Conservation (phyloP, 1,140 invertebrate genomes). For the Harlomillsia oculata region DNA sequence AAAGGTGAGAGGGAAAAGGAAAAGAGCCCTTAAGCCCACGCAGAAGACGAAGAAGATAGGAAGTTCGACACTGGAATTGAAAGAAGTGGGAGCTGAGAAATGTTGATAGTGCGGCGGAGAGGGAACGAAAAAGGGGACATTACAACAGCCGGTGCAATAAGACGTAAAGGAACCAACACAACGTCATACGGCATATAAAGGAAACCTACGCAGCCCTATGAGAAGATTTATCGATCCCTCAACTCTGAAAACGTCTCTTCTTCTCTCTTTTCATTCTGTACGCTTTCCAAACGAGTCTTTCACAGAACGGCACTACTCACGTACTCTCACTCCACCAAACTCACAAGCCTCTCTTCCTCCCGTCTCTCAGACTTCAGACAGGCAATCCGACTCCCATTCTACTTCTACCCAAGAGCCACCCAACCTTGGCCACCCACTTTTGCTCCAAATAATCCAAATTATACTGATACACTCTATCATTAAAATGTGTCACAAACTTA, state of each 20-base stretch:
- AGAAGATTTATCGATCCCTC: constrained; percentile 24
- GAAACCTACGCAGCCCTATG: neutral
- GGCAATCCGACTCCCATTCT: neutral
- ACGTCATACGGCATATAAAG: neutral
- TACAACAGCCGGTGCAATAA: neutral
- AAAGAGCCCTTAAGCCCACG: no score
- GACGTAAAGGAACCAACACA: neutral
- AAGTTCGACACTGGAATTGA: no score
- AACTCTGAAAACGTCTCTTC: neutral
- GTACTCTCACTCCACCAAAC: neutral
- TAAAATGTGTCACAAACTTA: no score
- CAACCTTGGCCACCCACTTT: constrained; percentile 29
- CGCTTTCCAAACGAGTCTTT: no score
- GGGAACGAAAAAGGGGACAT: neutral
- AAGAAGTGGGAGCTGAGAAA: neutral
- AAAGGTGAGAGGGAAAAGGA: no score
- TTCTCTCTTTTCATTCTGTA: no score
- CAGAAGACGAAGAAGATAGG: no score
- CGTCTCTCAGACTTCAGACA: neutral
- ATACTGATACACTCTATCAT: no score
- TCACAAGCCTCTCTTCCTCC: neutral
- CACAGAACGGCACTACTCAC: neutral
- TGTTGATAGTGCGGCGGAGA: neutral
- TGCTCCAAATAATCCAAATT: constrained; percentile 7
- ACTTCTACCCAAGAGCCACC: constrained; percentile 11